Evolutionary conservation across 2,113 vertebrate species (phyloP).

Genomic region (Tragelaphus scriptus): DNA sequence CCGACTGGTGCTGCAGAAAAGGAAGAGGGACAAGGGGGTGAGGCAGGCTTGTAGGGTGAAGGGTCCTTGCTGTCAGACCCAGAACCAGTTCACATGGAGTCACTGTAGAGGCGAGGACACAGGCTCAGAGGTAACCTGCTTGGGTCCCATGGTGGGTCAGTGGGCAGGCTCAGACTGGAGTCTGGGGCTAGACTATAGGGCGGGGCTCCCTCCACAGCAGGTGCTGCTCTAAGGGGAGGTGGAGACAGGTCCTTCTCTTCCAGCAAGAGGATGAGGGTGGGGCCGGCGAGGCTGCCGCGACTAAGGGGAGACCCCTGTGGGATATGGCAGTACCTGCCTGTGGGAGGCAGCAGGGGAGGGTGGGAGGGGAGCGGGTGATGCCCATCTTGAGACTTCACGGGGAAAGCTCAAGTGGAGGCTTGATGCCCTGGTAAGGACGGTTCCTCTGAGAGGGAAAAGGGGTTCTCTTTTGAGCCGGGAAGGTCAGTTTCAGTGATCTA

Average conservation of each 20-base stretch:
- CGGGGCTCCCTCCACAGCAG: not conserved
- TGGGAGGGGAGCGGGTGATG: too few relatives aligned
- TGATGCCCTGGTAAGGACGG: not conserved
- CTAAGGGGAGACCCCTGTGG: not conserved
- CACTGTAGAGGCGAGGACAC: not conserved
- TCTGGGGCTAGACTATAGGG: not conserved
- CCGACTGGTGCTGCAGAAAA: constrained; percentile 83
- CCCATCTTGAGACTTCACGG: not conserved
- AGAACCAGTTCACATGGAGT: not conserved
- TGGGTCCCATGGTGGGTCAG: not conserved
- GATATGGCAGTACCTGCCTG: not conserved
- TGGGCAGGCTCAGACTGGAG: not conserved
- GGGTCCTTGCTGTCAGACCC: not conserved
- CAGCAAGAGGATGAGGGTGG: not conserved
- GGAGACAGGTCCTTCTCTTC: not conserved
- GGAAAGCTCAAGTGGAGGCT: not conserved
- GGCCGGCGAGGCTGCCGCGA: not conserved
- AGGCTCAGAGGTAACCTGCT: not conserved
- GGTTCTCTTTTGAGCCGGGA: not conserved
- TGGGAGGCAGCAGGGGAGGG: not conserved
- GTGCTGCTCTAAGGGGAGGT: not conserved
- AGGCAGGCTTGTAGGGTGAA: not conserved
- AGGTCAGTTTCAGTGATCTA: not conserved
- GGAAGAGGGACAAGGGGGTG: not conserved
- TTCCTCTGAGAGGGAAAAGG: not conserved